These are phyloP conservation scores for Dorcus parallelipipedus DNA, from an alignment of 2,888 invertebrate genomes.

Conservation along the genomic window DNA sequence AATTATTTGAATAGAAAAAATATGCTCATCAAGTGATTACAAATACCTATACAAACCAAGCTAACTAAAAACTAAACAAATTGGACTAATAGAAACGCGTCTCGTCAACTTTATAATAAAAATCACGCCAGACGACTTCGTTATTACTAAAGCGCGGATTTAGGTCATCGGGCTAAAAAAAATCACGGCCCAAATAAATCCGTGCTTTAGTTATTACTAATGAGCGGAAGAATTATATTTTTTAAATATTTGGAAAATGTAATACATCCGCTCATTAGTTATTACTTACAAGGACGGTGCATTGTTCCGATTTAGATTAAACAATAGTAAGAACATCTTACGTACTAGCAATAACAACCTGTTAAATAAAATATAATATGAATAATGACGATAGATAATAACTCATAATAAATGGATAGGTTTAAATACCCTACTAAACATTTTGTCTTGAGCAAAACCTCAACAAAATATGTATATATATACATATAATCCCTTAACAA, in stretches of 20 bases:
- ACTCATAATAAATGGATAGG: slow-evolving; percentile 2
- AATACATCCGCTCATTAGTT: too few relatives aligned
- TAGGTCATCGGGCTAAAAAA: too few relatives aligned
- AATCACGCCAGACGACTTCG: background rate
- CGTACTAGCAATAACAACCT: slow-evolving; percentile 21
- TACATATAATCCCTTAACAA: slow-evolving; percentile 10
- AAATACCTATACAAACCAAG: slow-evolving; percentile 6
- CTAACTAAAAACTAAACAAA: slow-evolving; percentile 1
- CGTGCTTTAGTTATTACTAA: background rate
- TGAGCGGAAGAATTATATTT: too few relatives aligned
- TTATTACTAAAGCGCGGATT: background rate
- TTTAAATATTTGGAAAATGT: too few relatives aligned
- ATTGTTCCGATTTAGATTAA: slow-evolving; percentile 4
- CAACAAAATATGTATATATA: slow-evolving; percentile 18
- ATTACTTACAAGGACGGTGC: background rate
- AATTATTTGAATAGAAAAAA: slow-evolving; percentile 7
- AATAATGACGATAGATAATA: background rate
- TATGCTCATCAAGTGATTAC: background rate
- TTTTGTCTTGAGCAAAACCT: slow-evolving; percentile 26
- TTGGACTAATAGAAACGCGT: background rate
- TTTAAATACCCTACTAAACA: slow-evolving; percentile 15
- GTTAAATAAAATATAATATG: slow-evolving; percentile 15
- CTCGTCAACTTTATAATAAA: background rate
- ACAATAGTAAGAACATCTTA: slow-evolving; percentile 26
- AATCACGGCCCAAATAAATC: too few relatives aligned